Base-by-base conservation (phyloP, 2,113 vertebrate genomes). In the Epinephelus cyanopodus region DNA sequence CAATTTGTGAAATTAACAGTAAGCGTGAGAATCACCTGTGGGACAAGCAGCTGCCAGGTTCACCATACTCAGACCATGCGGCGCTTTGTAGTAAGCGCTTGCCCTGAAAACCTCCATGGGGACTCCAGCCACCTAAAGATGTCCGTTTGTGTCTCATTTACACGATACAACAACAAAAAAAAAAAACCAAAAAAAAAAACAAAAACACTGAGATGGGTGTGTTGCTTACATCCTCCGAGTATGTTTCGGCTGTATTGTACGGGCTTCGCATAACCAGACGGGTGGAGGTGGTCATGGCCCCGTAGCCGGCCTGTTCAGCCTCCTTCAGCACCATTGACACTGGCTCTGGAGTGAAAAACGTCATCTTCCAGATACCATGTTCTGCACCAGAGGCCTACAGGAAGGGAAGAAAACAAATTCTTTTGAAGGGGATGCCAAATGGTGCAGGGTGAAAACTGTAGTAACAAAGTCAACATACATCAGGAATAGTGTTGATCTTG, bases 31-130 rank as follows among this genome's bases (percentile, higher is more conserved):
- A 86, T 81, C 33, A 93, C 94, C 93, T 39, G 84, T 92, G 15
- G 95, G 96, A 89, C 94, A 95, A 61, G 92, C 93, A 47, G 93
- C 93, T 8, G 60, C 87, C 57, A 92, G 65, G 78, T 94, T 90
- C 2, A 92, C 42, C 0, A 94, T 21, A 57, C n/a, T 85, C 37
- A 92, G 45, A 21, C 93, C 94, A 19, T 88, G 63, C 6, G 68
- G 79, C 1, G 58, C 13, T 53, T 92, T 96, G 82, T 96, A 96
- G 90, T 95, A 95, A 0, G 48, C 85, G 6, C 92, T 96, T 5
- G 95, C 95, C 76, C 87, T 96, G 23, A 98, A 77, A 3, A 95
- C 45, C 58, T 93, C 93, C 94, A 97, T 96, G 2, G 90, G 91
- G 33, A 97, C 57, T 19, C 95, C 94, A 80, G 82, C 92, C 70